phyloP scores from a whole-genome alignment of 2,113 vertebrate species.

The Gobius niger region DNA sequence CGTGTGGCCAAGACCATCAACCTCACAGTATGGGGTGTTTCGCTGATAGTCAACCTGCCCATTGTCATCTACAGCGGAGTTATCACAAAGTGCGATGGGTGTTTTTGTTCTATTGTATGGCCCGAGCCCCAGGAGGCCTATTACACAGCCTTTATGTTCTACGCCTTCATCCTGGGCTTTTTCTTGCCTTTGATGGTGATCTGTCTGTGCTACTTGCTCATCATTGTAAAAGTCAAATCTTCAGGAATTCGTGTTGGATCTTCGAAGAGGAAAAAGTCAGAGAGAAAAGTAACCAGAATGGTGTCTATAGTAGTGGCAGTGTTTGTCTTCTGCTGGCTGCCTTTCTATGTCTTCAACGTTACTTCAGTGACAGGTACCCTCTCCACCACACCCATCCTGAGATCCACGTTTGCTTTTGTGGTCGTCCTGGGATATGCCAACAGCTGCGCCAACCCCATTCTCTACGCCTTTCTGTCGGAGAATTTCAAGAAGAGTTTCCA shows the following conservation, averaged over 20 bases:
- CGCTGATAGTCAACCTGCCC: slow-evolving; percentile 92
- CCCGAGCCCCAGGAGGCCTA: slow-evolving; percentile 89
- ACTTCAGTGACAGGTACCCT: slow-evolving; percentile 89
- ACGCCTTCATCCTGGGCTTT: slow-evolving; percentile 92
- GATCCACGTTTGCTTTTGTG: slow-evolving; percentile 94
- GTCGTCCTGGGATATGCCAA: slow-evolving; percentile 95
- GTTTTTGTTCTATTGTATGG: slow-evolving; percentile 96
- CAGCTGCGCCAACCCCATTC: slow-evolving; percentile 96
- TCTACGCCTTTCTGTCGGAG: slow-evolving; percentile 95
- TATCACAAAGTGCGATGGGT: slow-evolving; percentile 75
- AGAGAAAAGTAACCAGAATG: slow-evolving; percentile 95
- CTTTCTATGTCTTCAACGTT: slow-evolving; percentile 97
- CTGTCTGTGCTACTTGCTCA: slow-evolving; percentile 95
- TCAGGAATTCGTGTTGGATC: slow-evolving; percentile 92
- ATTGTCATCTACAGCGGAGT: slow-evolving; percentile 92
- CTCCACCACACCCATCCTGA: slow-evolving; percentile 86
- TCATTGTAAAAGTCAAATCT: slow-evolving; percentile 96
- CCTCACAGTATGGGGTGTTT: slow-evolving; percentile 88
- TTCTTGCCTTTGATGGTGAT: slow-evolving; percentile 94
- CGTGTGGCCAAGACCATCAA: slow-evolving; percentile 91
- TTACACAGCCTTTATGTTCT: slow-evolving; percentile 95
- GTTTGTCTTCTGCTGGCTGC: slow-evolving; percentile 98
- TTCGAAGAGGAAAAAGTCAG: slow-evolving; percentile 91
- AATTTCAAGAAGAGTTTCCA: slow-evolving; percentile 99
- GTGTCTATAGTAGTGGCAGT: slow-evolving; percentile 95